Base-by-base conservation (phyloP, 2,888 invertebrate species). In the Heliconius hortense region DNA sequence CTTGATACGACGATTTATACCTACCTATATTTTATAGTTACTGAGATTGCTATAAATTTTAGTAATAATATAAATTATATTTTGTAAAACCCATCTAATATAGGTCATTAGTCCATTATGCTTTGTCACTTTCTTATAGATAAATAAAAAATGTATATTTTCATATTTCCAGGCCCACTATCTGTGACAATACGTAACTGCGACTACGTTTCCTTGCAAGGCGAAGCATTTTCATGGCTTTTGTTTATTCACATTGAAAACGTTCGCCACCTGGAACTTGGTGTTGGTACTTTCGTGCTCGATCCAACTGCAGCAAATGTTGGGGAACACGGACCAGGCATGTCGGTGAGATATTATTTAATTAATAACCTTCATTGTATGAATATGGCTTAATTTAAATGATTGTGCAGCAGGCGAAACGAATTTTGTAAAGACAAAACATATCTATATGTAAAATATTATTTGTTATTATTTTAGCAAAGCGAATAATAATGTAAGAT, bases 151-250 rank as follows among this genome's bases (percentile, higher is more conserved):
- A 28, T 63, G 10, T 24, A 1, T 66, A 24, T 66, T 66, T 66
- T 66, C 7, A 79, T 79, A 24, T 77, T 90, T 92, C 71, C 92
- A 95, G 96, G 96, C 76, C 95, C 96, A 56, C 90, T 96, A 74
- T 95, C 95, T 74, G 95, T 95, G 56, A 93, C 94, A 78, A 95
- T 96, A 82, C 90, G 91, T 72, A 90, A 95, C 78, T 95, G 95
- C 84, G 90, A 91, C 75, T 90, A 92, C 82, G 95, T 96, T 21
- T 91, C 94, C 28, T 91, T 96, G 78, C 95, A 95, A 82, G 94
- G 95, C 28, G 93, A 94, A 68, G 95, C 96, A 1, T 96, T 96
- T 83, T 95, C 96, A 56, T 95, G 96, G 94, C 91, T 96, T 48
- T 91, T 95, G 68, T 94, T 94, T 77, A 94, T 96, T 85, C 93